phyloP scores from a whole-genome alignment of 1,140 invertebrate species.

The Leptoteleia sp. region DNA sequence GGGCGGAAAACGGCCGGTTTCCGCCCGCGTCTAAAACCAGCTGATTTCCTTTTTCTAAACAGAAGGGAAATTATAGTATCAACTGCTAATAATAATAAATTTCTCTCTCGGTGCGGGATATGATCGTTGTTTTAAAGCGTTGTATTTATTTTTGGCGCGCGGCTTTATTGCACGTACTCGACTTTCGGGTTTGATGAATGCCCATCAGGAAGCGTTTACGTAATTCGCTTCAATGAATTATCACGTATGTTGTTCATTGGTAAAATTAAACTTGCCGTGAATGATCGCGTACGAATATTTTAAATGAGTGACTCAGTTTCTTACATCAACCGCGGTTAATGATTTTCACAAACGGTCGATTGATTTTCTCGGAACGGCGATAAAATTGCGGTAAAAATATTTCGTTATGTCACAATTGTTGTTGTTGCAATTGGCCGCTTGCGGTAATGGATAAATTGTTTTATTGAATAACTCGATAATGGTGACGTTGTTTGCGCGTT shows the following conservation, averaged over 20 bases:
- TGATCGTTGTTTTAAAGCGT: too few relatives aligned
- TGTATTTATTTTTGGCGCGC: not conserved
- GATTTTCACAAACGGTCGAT: slow-evolving; percentile 34
- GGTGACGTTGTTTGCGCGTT: too few relatives aligned
- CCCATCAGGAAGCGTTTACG: slow-evolving; percentile 18
- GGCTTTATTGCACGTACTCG: not conserved
- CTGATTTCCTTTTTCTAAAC: too few relatives aligned
- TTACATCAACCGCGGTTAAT: slow-evolving; percentile 26
- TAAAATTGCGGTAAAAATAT: slow-evolving; percentile 33
- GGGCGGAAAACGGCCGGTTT: too few relatives aligned
- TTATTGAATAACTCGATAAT: slow-evolving; percentile 7
- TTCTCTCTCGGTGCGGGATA: too few relatives aligned
- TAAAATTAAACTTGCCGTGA: slow-evolving; percentile 12
- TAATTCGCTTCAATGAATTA: slow-evolving; percentile 17
- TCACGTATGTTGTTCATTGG: slow-evolving; percentile 25
- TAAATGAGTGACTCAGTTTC: slow-evolving; percentile 21
- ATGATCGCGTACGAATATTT: slow-evolving; percentile 20
- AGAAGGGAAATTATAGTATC: too few relatives aligned
- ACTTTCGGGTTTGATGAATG: not conserved
- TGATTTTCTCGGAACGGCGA: slow-evolving; percentile 32
- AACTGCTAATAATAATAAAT: too few relatives aligned
- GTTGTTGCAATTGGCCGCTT: not conserved
- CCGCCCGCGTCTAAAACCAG: too few relatives aligned
- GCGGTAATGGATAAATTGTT: slow-evolving; percentile 4
- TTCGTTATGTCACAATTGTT: slow-evolving; percentile 33